Conservation (phyloP, 2,797 vertebrate genomes). For the Telmatherina bonti region DNA sequence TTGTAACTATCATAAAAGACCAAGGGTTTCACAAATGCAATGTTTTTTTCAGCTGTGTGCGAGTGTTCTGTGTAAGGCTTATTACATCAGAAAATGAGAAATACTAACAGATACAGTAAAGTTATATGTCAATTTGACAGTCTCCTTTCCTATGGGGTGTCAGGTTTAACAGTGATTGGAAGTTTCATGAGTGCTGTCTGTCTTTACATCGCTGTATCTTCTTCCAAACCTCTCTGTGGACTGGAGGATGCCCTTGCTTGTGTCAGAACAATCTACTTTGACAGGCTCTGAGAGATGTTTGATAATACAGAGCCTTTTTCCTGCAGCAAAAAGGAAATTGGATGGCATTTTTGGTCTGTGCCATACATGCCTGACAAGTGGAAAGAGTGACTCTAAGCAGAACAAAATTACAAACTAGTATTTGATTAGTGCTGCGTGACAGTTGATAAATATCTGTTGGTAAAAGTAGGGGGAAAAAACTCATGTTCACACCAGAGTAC, state of each 20-base stretch:
- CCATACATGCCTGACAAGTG: constrained; percentile 49
- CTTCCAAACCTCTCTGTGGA: constrained; percentile 59
- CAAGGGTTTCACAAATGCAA: constrained; percentile 26
- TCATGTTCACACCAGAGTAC: constrained; percentile 68
- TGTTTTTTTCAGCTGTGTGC: constrained; percentile 39
- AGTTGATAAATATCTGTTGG: constrained; percentile 49
- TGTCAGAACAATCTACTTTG: constrained; percentile 73
- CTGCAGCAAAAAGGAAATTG: constrained; percentile 52
- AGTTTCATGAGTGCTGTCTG: constrained; percentile 64
- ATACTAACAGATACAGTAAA: constrained; percentile 44
- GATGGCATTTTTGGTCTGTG: constrained; percentile 65
- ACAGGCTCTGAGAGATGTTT: constrained; percentile 72
- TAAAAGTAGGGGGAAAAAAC: constrained; percentile 47
- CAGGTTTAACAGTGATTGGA: constrained; percentile 54
- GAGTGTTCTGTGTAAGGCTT: constrained; percentile 35
- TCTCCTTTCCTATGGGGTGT: constrained; percentile 45
- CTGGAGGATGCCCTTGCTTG: constrained; percentile 60
- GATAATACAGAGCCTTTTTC: constrained; percentile 64
- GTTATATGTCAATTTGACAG: constrained; percentile 70
- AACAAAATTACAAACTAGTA: constrained; percentile 28
- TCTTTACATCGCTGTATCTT: constrained; percentile 50
- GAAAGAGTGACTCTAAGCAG: constrained; percentile 19
- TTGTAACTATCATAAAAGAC: constrained; percentile 38
- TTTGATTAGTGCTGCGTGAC: constrained; percentile 41
- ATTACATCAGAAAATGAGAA: constrained; percentile 64